phyloP scores from a whole-genome alignment of 2,113 vertebrate species.

The Calyptomena viridis region DNA sequence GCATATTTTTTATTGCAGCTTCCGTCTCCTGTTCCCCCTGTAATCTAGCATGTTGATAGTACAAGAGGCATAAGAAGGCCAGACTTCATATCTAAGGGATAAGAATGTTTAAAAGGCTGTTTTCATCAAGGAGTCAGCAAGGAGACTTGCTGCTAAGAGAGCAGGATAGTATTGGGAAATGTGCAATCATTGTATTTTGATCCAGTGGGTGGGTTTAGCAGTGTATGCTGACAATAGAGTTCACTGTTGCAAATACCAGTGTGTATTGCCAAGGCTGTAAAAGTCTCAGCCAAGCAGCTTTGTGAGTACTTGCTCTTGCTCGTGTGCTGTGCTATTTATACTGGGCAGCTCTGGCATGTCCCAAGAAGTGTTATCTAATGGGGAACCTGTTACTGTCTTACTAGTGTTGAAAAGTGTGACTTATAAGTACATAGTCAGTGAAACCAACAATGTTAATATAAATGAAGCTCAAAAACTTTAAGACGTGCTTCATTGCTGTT shows the following conservation, averaged over 20 bases:
- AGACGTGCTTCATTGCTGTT: not conserved
- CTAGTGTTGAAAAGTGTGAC: not conserved
- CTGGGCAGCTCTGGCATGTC: conserved; percentile 8
- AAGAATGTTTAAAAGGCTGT: not conserved
- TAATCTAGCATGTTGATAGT: not conserved
- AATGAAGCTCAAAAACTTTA: not conserved
- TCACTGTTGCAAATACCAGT: not conserved
- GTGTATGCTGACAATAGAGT: not conserved
- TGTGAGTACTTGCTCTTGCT: conserved; percentile 25
- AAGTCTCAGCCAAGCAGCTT: conserved; percentile 27
- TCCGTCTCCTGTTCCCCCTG: not conserved
- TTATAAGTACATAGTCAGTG: not conserved
- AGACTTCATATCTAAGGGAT: not conserved
- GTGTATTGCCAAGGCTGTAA: conserved; percentile 11
- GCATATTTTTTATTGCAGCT: not conserved
- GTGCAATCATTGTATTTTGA: not conserved
- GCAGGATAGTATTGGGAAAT: not conserved
- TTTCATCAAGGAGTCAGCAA: not conserved
- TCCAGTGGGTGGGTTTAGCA: conserved; percentile 6
- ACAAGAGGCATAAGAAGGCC: not conserved
- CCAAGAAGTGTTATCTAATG: not conserved
- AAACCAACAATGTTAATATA: not conserved
- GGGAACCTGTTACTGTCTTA: not conserved
- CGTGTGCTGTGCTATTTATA: conserved; percentile 18
- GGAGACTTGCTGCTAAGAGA: not conserved